phyloP scores from a whole-genome alignment of 2,113 vertebrate genomes.

The Equus przewalskii region DNA sequence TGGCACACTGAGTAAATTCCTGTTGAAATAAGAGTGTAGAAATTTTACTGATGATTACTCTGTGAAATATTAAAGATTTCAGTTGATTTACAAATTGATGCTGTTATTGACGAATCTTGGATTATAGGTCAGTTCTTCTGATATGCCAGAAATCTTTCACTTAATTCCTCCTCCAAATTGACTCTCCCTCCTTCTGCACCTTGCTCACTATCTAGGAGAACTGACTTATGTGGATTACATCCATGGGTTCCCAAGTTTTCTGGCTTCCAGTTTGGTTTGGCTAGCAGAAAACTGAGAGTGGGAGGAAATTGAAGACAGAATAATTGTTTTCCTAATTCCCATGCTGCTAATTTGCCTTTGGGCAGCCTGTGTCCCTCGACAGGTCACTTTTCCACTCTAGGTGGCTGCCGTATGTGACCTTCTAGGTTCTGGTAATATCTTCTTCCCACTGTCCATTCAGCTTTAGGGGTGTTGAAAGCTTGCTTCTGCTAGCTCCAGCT shows the following conservation, averaged over 20 bases:
- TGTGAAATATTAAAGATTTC: conserved; percentile 35
- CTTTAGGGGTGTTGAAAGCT: not conserved
- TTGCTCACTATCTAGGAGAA: not conserved
- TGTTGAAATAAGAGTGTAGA: conserved; percentile 39
- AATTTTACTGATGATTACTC: conserved; percentile 26
- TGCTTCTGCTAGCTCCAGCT: not conserved
- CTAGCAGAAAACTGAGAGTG: conserved; percentile 13
- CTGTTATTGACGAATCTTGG: not conserved
- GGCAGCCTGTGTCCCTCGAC: not conserved
- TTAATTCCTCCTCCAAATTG: not conserved
- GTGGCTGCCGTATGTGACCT: not conserved
- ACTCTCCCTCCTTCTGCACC: not conserved
- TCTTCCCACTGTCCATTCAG: not conserved
- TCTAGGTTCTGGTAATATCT: not conserved
- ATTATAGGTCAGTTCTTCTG: conserved; percentile 11
- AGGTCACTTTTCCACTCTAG: not conserved
- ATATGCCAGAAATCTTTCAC: conserved; percentile 15
- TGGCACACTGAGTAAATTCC: conserved; percentile 31
- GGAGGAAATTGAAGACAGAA: not conserved
- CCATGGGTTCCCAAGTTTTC: not conserved
- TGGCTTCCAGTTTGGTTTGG: not conserved
- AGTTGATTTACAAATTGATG: conserved; percentile 44
- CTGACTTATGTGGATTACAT: not conserved
- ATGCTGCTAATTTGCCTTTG: not conserved
- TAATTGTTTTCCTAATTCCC: not conserved